Conservation (phyloP, 2,113 vertebrate species). For the Ptyas mucosa region DNA sequence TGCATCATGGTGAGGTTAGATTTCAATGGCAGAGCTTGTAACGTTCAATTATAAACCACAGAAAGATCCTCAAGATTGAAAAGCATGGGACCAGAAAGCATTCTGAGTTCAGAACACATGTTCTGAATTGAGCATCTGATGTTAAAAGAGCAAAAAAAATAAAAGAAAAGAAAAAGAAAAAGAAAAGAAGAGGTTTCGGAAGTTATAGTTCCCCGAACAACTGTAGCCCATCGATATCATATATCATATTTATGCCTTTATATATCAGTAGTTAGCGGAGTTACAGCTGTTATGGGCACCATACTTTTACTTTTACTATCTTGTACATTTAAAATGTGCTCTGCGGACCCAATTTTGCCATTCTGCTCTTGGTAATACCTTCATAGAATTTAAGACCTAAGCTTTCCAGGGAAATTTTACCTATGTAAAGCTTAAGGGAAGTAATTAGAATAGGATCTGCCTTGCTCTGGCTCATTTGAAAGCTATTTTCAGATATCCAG, state of each 20-base stretch:
- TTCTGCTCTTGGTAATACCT: slow-evolving; percentile 6
- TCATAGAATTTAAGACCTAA: not conserved
- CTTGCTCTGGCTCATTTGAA: not conserved
- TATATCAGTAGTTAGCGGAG: slow-evolving; percentile 16
- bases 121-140: not conserved
- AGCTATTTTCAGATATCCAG: not conserved
- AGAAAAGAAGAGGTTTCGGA: not conserved
- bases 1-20: not conserved
- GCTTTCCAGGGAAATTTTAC: not conserved
- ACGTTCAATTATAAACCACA: not conserved
- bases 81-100: not conserved
- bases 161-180: not conserved
- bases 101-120: not conserved
- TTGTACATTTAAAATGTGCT: slow-evolving; percentile 19
- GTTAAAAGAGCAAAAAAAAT: not conserved
- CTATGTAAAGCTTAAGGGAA: not conserved
- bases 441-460: not conserved
- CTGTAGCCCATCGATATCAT: not conserved
- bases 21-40: not conserved
- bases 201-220: slow-evolving; percentile 20
- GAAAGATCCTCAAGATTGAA: not conserved
- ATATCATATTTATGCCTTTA: slow-evolving; percentile 25
- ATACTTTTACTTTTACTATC: slow-evolving; percentile 14
- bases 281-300: slow-evolving; percentile 2
- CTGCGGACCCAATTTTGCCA: not conserved